Evolutionary conservation across 2,888 invertebrate species (phyloP).

Genomic region (Gortyna flavago): DNA sequence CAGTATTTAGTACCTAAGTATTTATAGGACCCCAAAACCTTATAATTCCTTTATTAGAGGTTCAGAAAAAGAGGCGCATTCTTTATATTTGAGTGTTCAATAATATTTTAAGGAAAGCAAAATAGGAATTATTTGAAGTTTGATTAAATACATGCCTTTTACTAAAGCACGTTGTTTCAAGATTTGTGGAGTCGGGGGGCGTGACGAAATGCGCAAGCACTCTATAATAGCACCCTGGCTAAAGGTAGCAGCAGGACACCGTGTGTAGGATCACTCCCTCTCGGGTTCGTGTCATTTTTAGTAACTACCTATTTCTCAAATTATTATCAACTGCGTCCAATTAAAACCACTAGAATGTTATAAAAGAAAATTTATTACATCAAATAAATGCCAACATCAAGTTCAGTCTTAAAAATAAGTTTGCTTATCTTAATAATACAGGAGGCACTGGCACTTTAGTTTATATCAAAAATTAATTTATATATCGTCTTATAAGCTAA

Average conservation of each 20-base stretch:
- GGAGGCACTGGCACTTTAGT: conserved; percentile 87
- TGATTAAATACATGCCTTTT: neutral
- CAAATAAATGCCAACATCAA: conserved; percentile 86
- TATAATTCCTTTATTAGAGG: neutral
- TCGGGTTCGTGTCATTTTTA: neutral
- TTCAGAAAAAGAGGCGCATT: neutral
- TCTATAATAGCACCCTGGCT: too few relatives aligned
- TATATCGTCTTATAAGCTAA: conserved; percentile 69
- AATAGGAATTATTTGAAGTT: neutral
- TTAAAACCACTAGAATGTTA: conserved; percentile 61
- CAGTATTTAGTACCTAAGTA: neutral
- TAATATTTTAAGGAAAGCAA: neutral
- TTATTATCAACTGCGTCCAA: neutral
- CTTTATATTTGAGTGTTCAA: neutral
- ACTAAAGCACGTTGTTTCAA: neutral
- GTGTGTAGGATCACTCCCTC: neutral
- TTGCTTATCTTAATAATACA: conserved; percentile 82
- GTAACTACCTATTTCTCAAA: neutral
- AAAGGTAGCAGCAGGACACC: too few relatives aligned
- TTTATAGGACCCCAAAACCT: neutral
- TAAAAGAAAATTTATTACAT: conserved; percentile 84
- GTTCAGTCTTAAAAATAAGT: conserved; percentile 88
- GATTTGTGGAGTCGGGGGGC: too few relatives aligned
- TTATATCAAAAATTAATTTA: conserved; percentile 68
- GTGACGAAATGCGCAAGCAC: too few relatives aligned